These are phyloP conservation scores for Notolepis coatsorum DNA, from an alignment of 2,797 vertebrate species.

Conservation along the genomic window DNA sequence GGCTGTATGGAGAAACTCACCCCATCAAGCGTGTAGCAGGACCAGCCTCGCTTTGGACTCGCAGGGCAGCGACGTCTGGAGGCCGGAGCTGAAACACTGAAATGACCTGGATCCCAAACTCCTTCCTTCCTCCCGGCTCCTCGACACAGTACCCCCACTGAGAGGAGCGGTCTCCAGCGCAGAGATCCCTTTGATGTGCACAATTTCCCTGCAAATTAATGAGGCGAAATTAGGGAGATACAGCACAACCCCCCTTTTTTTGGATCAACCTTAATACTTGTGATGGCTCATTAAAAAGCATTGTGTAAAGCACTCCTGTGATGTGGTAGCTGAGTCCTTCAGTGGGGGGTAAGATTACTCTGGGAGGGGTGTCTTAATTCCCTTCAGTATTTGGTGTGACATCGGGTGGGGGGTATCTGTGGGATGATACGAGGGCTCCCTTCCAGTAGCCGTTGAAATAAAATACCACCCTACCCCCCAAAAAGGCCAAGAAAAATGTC, in stretches of 20 bases:
- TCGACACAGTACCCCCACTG: slow-evolving; percentile 29
- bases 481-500: slow-evolving; percentile 27
- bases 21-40: no score
- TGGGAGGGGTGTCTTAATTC: not conserved
- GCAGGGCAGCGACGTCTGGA: slow-evolving; percentile 19
- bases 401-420: not conserved
- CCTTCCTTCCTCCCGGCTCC: slow-evolving; percentile 32
- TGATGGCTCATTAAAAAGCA: slow-evolving; percentile 68
- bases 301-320: slow-evolving; percentile 41
- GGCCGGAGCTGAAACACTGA: slow-evolving; percentile 27
- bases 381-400: not conserved
- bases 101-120: slow-evolving; percentile 36
- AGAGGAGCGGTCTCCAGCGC: slow-evolving; percentile 31
- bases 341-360: no score
- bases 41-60: slow-evolving; percentile 20
- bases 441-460: not conserved
- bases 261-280: slow-evolving; percentile 59
- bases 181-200: slow-evolving; percentile 64
- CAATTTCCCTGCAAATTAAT: slow-evolving; percentile 65
- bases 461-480: no score
- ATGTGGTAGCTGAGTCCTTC: slow-evolving; percentile 38
- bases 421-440: slow-evolving; percentile 10
- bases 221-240: slow-evolving; percentile 57
- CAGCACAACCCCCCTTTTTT: no score
- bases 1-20: no score